Base-by-base conservation (phyloP, 2,113 vertebrate genomes). In the Recurvirostra avosetta region DNA sequence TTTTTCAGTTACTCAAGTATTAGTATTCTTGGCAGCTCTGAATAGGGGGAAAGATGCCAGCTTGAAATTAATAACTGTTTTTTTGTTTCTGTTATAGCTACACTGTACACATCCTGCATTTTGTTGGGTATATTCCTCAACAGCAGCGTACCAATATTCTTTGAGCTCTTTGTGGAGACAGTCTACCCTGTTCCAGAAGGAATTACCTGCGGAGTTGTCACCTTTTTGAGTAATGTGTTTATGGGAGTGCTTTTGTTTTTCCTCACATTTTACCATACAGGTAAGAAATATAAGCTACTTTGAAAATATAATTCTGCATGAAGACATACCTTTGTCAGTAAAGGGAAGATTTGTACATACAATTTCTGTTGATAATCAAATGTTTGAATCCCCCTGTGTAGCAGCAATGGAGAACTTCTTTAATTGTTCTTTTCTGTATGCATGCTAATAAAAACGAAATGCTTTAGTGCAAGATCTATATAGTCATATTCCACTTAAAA, bases 131-230 rank as follows among this genome's bases (percentile, higher is more conserved):
- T 99, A 71, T 99, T 99, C 97, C 98, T 99, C 94, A 99, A 99
- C 97, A 99, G 99, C 98, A 99, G 99, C 0, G 96, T 99, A 86
- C 99, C 99, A 17, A 99, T 99, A 96, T 99, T 99, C 98, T 99
- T 99, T 50, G 99, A 99, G 97, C 98, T 99, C 75, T 99, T 99
- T 92, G 99, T 99, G 87, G 99, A 99, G 97, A 99, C 99, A 0
- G 99, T 99, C 82, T 99, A 99, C 95, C 99, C 99, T 11, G 99
- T 99, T 96, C 99, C 99, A 87, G 99, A 99, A 98, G 99, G 99
- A 94, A 99, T 99, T 98, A 99, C 99, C 83, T 99, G 99, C 9
- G 99, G 99, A 72, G 99, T 99, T 84, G 99, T 99, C 97, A 99
- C 99, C 71, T 99, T 99, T 97, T 96, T 99, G 95, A 99, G 98